phyloP scores from a whole-genome alignment of 2,113 vertebrate species.

The Hippolais icterina region DNA sequence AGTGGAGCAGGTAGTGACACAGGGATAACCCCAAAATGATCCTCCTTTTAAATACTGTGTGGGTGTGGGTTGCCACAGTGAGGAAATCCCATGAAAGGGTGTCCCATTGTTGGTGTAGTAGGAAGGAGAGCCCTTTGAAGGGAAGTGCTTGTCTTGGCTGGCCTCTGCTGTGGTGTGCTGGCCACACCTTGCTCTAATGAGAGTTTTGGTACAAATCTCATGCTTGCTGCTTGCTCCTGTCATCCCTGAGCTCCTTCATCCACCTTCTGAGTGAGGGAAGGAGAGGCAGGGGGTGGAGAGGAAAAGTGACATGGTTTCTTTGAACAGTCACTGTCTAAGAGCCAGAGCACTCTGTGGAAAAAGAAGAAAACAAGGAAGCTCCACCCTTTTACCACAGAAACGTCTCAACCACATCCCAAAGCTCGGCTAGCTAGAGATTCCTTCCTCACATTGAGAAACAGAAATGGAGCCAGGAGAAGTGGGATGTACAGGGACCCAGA shows the following conservation, averaged over 20 bases:
- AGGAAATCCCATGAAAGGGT: background rate
- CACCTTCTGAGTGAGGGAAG: background rate
- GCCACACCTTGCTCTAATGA: conserved; percentile 7
- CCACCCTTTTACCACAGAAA: conserved; percentile 37
- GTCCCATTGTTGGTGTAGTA: background rate
- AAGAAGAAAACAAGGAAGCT: conserved; percentile 14
- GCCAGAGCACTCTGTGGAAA: background rate
- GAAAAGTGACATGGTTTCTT: background rate
- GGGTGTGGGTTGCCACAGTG: background rate
- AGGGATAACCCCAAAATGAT: background rate
- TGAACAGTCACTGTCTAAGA: background rate
- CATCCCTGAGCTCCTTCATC: background rate
- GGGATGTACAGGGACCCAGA: background rate
- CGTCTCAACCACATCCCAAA: conserved; percentile 1
- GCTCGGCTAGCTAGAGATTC: background rate
- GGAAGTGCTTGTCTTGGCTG: background rate
- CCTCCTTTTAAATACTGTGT: background rate
- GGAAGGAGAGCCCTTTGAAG: background rate
- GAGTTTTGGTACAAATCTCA: background rate
- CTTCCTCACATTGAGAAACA: background rate
- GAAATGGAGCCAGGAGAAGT: conserved; percentile 13
- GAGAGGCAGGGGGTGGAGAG: background rate
- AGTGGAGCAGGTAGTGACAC: background rate
- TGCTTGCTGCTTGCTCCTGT: background rate
- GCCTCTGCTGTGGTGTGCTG: background rate